Percentiles rank a stretch among this genome's conserved stretches.
Evolutionary conservation across 1,140 invertebrate species (phyloP).

Genomic region (Protaetia brevitarsis): DNA sequence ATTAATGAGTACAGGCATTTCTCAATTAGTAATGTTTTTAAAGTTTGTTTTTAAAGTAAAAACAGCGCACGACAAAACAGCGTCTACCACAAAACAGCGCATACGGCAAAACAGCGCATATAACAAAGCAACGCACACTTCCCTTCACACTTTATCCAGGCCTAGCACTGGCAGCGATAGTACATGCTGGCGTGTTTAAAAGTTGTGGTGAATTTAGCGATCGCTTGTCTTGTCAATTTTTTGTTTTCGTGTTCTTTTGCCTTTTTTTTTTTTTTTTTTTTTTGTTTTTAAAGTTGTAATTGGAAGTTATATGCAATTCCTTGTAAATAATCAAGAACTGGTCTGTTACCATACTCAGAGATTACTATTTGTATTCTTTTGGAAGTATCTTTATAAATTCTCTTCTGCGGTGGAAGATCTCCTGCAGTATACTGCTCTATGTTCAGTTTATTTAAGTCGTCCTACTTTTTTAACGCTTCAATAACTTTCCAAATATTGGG

Average conservation of each 20-base stretch:
- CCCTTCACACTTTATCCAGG: slow-evolving; percentile 26
- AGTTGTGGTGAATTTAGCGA: slow-evolving; percentile 11
- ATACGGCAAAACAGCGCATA: too few relatives aligned
- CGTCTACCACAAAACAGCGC: background rate
- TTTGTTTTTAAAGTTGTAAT: slow-evolving; percentile 13
- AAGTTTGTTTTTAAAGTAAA: too few relatives aligned
- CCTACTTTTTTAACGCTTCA: slow-evolving; percentile 16
- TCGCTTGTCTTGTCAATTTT: background rate
- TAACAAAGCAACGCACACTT: too few relatives aligned
- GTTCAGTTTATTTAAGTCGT: slow-evolving; percentile 15
- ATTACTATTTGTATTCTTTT: background rate
- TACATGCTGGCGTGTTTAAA: slow-evolving; percentile 23
- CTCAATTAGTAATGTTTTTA: too few relatives aligned
- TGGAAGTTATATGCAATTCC: slow-evolving; percentile 21
- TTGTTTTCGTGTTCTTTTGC: slow-evolving; percentile 17
- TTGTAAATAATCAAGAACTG: slow-evolving; percentile 20
- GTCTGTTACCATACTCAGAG: slow-evolving; percentile 9
- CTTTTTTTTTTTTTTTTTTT: slow-evolving; percentile 20
- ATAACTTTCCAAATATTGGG: slow-evolving; percentile 17
- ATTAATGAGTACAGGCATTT: too few relatives aligned
- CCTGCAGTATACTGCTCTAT: too few relatives aligned
- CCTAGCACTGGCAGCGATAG: slow-evolving; percentile 8
- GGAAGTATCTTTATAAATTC: background rate
- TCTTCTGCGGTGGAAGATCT: background rate
- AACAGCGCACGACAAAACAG: background rate